Conservation (phyloP, 2,797 vertebrate genomes). For the Scleropages formosus region DNA sequence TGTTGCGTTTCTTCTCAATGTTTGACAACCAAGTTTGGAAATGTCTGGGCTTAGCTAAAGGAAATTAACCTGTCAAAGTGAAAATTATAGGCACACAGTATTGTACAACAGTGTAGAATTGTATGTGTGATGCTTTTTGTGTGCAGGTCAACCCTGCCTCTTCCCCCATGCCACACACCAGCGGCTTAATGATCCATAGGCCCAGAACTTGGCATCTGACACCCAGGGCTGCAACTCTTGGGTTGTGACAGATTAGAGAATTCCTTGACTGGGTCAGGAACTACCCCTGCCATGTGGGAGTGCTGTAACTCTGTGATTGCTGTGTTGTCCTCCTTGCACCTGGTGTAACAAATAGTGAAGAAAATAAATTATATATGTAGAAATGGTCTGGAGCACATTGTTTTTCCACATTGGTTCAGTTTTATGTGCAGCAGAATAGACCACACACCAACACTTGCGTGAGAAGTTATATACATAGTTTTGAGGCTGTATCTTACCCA, state of each 20-base stretch:
- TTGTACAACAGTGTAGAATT: constrained; percentile 55
- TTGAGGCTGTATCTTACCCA: no score
- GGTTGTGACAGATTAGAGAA: no score
- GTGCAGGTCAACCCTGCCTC: constrained; percentile 44
- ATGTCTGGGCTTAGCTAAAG: constrained; percentile 60
- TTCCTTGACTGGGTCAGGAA: no score
- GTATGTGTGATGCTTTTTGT: constrained; percentile 53
- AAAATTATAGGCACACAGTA: constrained; percentile 30
- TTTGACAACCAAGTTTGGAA: constrained; percentile 48
- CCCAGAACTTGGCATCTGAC: no score
- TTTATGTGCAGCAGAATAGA: not conserved
- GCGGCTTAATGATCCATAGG: not conserved
- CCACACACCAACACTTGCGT: no score
- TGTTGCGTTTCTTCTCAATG: constrained; percentile 49
- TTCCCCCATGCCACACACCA: constrained; percentile 35
- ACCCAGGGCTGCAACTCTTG: no score
- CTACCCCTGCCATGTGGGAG: constrained; percentile 62
- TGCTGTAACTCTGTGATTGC: constrained; percentile 72
- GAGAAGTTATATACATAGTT: no score
- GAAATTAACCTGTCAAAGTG: constrained; percentile 50
- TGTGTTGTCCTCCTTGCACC: constrained; percentile 74
- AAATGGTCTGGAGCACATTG: not conserved
- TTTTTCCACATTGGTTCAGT: not conserved
- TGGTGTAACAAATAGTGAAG: constrained; percentile 78
- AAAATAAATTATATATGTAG: constrained; percentile 58